Percentiles rank a stretch among this genome's conserved stretches.
Evolutionary conservation across 2,113 vertebrate species (phyloP).

Genomic region (Synchiropus splendidus): DNA sequence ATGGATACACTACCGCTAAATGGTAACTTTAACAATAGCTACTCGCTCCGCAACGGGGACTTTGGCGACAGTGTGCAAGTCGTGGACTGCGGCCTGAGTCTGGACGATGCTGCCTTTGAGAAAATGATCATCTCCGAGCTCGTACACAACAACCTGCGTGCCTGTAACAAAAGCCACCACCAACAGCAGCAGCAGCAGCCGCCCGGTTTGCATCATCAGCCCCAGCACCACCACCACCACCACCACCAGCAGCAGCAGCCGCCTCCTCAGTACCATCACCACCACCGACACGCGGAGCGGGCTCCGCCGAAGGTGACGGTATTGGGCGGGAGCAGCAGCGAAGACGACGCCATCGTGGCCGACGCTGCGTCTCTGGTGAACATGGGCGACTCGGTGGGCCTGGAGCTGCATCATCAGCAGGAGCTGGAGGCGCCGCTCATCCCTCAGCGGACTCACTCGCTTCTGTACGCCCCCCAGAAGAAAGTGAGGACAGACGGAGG

Average conservation of each 20-base stretch:
- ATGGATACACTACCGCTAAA: constrained; percentile 99
- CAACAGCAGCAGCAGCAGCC: constrained; percentile 55
- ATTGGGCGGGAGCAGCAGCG: constrained; percentile 80
- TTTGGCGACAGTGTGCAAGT: constrained; percentile 88
- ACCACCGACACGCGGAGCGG: constrained; percentile 78
- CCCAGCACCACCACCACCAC: constrained; percentile 51
- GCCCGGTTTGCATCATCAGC: constrained; percentile 50
- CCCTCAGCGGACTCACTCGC: constrained; percentile 98
- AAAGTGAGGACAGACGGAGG: constrained; percentile 83
- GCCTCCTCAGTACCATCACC: constrained; percentile 48
- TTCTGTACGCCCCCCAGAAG: constrained; percentile 97
- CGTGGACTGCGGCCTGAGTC: constrained; percentile 94
- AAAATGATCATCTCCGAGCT: constrained; percentile 99
- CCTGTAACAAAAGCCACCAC: constrained; percentile 84
- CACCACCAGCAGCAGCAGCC: constrained; percentile 79
- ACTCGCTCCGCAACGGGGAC: constrained; percentile 93
- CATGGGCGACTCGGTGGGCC: constrained; percentile 64
- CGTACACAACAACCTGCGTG: constrained; percentile 98
- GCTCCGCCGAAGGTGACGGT: constrained; percentile 77
- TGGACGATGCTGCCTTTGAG: constrained; percentile 96
- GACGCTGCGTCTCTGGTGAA: constrained; percentile 91
- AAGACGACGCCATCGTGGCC: constrained; percentile 83
- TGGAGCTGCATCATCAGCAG: constrained; percentile 81
- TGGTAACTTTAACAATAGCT: constrained; percentile 99
- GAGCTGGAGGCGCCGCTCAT: constrained; percentile 94